phyloP scores from a whole-genome alignment of 2,113 vertebrate species.

The Calyptomena viridis region DNA sequence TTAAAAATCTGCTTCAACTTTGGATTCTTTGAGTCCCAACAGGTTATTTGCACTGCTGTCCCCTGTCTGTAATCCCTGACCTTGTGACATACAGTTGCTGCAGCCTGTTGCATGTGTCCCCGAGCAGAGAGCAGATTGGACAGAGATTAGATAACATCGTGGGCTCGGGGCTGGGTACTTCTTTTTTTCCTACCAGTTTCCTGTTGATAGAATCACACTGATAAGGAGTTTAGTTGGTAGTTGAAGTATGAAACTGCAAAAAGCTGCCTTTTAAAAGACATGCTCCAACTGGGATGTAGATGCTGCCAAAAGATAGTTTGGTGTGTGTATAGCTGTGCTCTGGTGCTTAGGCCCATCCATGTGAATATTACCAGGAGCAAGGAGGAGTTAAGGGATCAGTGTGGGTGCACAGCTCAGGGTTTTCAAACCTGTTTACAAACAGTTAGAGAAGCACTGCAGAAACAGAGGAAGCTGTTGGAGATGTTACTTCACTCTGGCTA shows the following conservation, averaged over 20 bases:
- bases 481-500: constrained; percentile 32
- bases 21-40: background rate
- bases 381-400: background rate
- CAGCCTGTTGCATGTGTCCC: constrained; percentile 50
- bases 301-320: background rate
- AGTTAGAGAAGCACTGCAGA: background rate
- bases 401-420: background rate
- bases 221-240: constrained; percentile 59
- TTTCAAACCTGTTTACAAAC: background rate
- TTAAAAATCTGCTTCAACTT: constrained; percentile 34
- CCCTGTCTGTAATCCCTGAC: constrained; percentile 43
- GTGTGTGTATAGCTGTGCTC: background rate
- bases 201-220: constrained; percentile 61
- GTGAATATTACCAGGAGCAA: background rate
- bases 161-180: constrained; percentile 39
- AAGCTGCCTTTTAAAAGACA: background rate
- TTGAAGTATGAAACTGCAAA: constrained; percentile 52
- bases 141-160: constrained; percentile 60
- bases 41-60: constrained; percentile 22
- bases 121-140: constrained; percentile 66
- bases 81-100: constrained; percentile 57
- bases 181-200: constrained; percentile 65
- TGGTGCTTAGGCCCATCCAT: background rate
- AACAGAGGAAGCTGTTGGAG: constrained; percentile 37
- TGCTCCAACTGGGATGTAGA: constrained; percentile 10